Percentiles rank a stretch among this genome's conserved stretches.
Evolutionary conservation across 2,888 invertebrate genomes (phyloP).

Genomic region (Cloeon dipterum): DNA sequence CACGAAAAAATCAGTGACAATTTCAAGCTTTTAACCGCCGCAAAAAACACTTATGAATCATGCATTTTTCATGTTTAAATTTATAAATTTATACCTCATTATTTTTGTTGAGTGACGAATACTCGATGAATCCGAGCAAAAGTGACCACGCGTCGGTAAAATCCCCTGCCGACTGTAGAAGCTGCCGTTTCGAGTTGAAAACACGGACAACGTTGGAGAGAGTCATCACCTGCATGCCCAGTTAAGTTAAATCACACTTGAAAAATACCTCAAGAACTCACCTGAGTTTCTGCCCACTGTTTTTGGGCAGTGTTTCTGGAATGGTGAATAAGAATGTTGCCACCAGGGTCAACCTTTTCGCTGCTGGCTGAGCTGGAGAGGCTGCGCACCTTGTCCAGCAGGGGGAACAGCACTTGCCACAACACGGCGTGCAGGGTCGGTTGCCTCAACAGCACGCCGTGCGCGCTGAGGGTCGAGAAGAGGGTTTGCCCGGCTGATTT

Average conservation of each 20-base stretch:
- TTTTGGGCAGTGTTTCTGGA: slow-evolving; percentile 96
- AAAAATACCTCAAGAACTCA: slow-evolving; percentile 12
- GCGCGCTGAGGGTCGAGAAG: slow-evolving; percentile 91
- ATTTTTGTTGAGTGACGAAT: slow-evolving; percentile 74
- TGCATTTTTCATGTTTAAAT: too few relatives aligned
- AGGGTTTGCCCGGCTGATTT: slow-evolving; percentile 94
- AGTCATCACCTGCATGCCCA: slow-evolving; percentile 62
- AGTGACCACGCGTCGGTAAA: slow-evolving; percentile 87
- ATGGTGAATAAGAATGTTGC: slow-evolving; percentile 92
- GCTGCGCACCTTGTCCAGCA: slow-evolving; percentile 71
- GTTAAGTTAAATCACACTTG: slow-evolving; percentile 7
- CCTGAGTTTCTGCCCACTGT: slow-evolving; percentile 97
- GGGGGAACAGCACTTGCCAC: slow-evolving; percentile 78
- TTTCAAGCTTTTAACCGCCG: too few relatives aligned
- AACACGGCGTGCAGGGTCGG: slow-evolving; percentile 87
- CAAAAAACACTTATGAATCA: too few relatives aligned
- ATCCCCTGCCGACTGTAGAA: slow-evolving; percentile 65
- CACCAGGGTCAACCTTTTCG: slow-evolving; percentile 66
- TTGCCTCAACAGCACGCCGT: slow-evolving; percentile 66
- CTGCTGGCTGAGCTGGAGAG: slow-evolving; percentile 25
- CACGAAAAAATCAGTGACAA: too few relatives aligned
- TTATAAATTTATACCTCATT: slow-evolving; percentile 45
- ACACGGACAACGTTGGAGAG: slow-evolving; percentile 80
- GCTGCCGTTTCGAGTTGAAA: slow-evolving; percentile 74
- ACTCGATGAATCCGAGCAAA: slow-evolving; percentile 80